Evolutionary conservation across 2,113 vertebrate species (phyloP), one percentile per base, ranked within the genome.

Genomic region (Chloebia gouldiae): DNA sequence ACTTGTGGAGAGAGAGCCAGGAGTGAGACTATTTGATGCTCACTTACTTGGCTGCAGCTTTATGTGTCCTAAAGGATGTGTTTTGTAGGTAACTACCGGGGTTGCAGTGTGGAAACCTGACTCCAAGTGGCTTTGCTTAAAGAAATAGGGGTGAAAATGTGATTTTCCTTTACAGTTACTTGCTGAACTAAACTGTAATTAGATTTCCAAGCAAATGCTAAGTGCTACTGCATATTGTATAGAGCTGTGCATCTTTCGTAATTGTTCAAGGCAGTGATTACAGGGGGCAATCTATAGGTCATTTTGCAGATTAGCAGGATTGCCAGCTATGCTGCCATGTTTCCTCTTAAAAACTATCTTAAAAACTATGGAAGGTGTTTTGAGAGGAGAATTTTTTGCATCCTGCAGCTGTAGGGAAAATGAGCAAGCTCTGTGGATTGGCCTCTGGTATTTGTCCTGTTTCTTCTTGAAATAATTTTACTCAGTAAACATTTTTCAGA

Each of bases 31-130:
- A 56, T 45, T 53, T 70, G 16, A 37, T 64, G 7, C 47, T 56
- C 57, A 15, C 12, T 71, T 88, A 31, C 13, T 49, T 75, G 22
- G 31, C 66, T 75, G 65, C 7, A 68, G 15, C 60, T 75, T 42
- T 78, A 20, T 30, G 16, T 49, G 15, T 84, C 45, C 49, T 56
- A 24, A 70, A 40, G 15, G 12, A 21, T 88, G 44, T 47, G 5
- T 73, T 83, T 54, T 73, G 16, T 51, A 35, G 18, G 56, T 83
- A 60, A 16, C 24, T 59, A 27, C 13, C 23, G 42, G 18, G 7
- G 8, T 61, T 54, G 40, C n/a, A 56, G 8, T 0, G 0, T 76
- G 42, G 31, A 83, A 93, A 73, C 21, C 19, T 56, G 6, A 3
- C 6, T 33, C 15, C 14, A 47, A 53, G 17, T 68, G 33, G 40